Evolutionary conservation across 2,113 vertebrate genomes (phyloP).

Genomic region (Dicentrarchus labrax): DNA sequence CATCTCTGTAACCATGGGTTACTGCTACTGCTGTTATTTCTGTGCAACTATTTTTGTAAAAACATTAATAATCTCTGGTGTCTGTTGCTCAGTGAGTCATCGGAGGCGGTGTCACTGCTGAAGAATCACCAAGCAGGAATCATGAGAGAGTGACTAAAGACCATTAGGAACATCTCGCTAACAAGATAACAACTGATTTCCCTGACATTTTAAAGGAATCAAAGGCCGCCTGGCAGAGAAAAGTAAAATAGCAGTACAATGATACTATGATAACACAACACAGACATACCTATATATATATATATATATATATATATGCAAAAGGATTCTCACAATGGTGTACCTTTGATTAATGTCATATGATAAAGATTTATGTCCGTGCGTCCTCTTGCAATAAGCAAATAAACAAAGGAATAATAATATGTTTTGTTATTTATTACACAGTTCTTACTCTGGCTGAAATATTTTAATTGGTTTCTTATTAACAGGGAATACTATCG

Average conservation of each 20-base stretch:
- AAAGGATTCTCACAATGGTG: background rate
- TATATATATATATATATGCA: background rate
- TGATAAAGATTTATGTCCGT: background rate
- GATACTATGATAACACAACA: slow-evolving; percentile 18
- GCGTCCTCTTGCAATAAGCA: background rate
- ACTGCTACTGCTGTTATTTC: slow-evolving; percentile 73
- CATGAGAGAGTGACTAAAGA: slow-evolving; percentile 75
- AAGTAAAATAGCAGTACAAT: slow-evolving; percentile 15
- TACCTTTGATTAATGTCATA: background rate
- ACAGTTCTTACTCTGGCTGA: background rate
- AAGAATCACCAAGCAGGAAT: slow-evolving; percentile 68
- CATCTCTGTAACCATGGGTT: slow-evolving; percentile 76
- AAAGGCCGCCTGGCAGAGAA: slow-evolving; percentile 46
- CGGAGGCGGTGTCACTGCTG: slow-evolving; percentile 65
- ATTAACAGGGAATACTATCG: background rate
- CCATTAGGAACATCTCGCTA: slow-evolving; percentile 65
- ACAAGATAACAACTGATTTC: slow-evolving; percentile 76
- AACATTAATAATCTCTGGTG: slow-evolving; percentile 80
- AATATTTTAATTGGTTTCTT: background rate
- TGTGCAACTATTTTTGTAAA: slow-evolving; percentile 79
- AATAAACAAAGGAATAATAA: slow-evolving; percentile 4
- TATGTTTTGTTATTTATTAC: background rate
- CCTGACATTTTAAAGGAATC: slow-evolving; percentile 65
- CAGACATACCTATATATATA: background rate
- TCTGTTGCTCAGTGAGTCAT: slow-evolving; percentile 80